Evolutionary conservation across 1,140 invertebrate genomes (phyloP).

Genomic region (Belonocnema kinseyi): DNA sequence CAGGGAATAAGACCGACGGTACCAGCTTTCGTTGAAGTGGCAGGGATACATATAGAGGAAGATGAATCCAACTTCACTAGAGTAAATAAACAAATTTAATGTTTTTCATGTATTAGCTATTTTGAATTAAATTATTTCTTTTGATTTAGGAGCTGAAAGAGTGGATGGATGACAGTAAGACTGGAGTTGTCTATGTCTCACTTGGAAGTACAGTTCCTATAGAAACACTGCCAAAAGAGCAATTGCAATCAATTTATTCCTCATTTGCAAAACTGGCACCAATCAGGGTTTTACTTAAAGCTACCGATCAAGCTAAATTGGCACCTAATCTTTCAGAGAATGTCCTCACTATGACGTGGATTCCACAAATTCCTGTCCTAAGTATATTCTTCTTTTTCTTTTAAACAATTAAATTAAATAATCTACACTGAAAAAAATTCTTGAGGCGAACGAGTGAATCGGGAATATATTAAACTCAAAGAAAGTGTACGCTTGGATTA

Average conservation of each 20-base stretch:
- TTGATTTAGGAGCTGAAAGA: constrained; percentile 75
- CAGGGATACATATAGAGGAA: constrained; percentile 75
- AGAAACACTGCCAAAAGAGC: constrained; percentile 60
- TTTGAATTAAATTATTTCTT: too few species aligned
- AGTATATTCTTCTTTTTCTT: too few species aligned
- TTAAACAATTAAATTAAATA: too few species aligned
- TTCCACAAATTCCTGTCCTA: constrained; percentile 79
- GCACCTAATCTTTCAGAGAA: constrained; percentile 70
- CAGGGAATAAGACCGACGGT: constrained; percentile 63
- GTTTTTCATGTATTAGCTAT: too few species aligned
- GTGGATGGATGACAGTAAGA: constrained; percentile 72
- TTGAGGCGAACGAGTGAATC: too few species aligned
- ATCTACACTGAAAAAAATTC: too few species aligned
- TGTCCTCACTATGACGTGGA: constrained; percentile 77
- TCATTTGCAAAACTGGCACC: not conserved
- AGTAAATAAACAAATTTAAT: constrained; percentile 19
- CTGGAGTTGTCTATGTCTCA: constrained; percentile 68
- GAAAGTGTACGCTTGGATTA: too few species aligned
- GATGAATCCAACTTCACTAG: constrained; percentile 38
- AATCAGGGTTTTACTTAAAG: not conserved
- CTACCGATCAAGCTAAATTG: constrained; percentile 48
- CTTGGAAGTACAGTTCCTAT: constrained; percentile 67
- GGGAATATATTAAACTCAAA: too few species aligned
- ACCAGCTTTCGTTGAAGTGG: constrained; percentile 77
- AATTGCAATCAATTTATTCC: constrained; percentile 41